These are phyloP conservation scores for Piscicola geometra DNA, from an alignment of 2,888 invertebrate genomes.

Conservation along the genomic window DNA sequence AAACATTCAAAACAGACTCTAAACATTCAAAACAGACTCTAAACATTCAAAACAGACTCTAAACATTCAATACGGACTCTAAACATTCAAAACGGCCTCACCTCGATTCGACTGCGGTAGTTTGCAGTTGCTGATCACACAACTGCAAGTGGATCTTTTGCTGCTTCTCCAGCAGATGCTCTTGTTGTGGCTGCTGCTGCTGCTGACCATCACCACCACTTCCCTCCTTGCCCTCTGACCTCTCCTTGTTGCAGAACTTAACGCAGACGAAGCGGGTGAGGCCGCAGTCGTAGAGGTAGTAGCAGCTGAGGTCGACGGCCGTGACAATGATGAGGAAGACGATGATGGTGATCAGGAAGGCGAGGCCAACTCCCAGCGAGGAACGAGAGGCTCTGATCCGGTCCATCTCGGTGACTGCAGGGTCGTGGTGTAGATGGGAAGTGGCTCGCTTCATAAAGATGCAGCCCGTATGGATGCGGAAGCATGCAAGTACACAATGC, in stretches of 20 bases:
- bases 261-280: slow-evolving; percentile 53
- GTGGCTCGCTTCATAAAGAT: too few species aligned
- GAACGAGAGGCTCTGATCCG: slow-evolving; percentile 15
- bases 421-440: background rate
- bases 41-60: too few species aligned
- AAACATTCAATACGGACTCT: too few species aligned
- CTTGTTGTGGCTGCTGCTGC: slow-evolving; percentile 32
- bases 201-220: slow-evolving; percentile 39
- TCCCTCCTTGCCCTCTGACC: slow-evolving; percentile 35
- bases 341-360: slow-evolving; percentile 78
- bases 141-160: background rate
- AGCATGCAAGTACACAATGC: too few species aligned
- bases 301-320: slow-evolving; percentile 76
- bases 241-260: slow-evolving; percentile 37
- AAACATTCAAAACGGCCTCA: background rate
- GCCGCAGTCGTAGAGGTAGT: slow-evolving; percentile 64
- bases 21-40: too few species aligned
- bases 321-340: slow-evolving; percentile 70
- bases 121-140: slow-evolving; percentile 31
- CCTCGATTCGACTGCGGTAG: slow-evolving; percentile 24
- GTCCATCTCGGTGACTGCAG: slow-evolving; percentile 25
- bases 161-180: background rate
- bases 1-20: too few species aligned
- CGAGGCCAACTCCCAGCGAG: slow-evolving; percentile 58
- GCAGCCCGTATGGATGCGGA: too few species aligned